phyloP scores from a whole-genome alignment of 2,113 vertebrate species.

The Odocoileus virginianus region DNA sequence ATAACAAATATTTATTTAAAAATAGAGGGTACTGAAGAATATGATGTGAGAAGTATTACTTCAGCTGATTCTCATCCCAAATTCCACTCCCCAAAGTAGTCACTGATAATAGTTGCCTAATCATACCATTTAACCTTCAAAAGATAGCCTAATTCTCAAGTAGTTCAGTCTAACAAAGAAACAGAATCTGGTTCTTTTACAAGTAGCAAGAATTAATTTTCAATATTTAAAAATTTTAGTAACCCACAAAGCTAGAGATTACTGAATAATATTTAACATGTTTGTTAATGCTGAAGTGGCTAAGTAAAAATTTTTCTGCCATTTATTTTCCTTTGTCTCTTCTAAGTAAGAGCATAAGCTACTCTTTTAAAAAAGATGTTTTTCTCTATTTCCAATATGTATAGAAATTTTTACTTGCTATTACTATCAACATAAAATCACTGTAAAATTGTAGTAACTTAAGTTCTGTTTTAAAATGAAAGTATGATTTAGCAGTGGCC shows the following conservation, averaged over 20 bases:
- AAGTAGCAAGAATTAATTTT: not conserved
- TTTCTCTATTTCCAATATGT: not conserved
- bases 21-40: not conserved
- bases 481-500: constrained; percentile 17
- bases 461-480: constrained; percentile 51
- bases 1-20: not conserved
- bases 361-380: not conserved
- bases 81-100: not conserved
- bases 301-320: not conserved
- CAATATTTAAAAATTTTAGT: not conserved
- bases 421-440: not conserved
- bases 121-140: not conserved
- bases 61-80: not conserved
- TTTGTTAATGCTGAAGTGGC: not conserved
- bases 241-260: not conserved
- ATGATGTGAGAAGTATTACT: not conserved
- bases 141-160: not conserved
- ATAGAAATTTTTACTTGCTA: not conserved
- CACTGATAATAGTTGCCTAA: not conserved
- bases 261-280: not conserved
- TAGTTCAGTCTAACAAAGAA: not conserved
- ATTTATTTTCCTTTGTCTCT: constrained; percentile 3
- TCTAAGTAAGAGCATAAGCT: not conserved
- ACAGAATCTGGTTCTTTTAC: not conserved
- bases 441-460: not conserved